Conservation (phyloP, 37 sponge, comb jelly and placozoan species). For the Chondrosia reniformis region DNA sequence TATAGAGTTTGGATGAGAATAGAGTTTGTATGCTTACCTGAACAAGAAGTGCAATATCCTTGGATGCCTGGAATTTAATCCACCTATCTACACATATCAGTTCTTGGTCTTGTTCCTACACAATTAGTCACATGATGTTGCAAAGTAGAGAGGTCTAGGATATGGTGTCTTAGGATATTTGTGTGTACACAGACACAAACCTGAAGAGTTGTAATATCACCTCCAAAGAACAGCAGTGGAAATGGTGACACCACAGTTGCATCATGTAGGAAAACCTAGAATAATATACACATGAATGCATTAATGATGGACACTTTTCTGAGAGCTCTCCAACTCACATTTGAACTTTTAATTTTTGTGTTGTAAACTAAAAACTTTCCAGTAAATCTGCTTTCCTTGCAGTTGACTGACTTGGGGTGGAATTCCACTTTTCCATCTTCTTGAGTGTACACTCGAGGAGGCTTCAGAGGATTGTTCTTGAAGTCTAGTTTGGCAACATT, state of each 20-base stretch:
- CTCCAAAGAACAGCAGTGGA: constrained; percentile 84
- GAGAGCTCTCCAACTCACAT: constrained; percentile 14
- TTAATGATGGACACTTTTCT: neutral
- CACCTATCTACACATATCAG: constrained; percentile 59
- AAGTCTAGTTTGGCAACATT: constrained; percentile 65
- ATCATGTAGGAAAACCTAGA: constrained; percentile 62
- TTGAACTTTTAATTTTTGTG: constrained; percentile 40
- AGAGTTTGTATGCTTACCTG: constrained; percentile 30
- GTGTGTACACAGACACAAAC: constrained; percentile 3
- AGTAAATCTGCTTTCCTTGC: constrained; percentile 22
- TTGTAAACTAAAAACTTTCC: constrained; percentile 68
- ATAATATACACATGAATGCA: neutral
- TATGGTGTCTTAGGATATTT: neutral
- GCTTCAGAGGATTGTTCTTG: constrained; percentile 12
- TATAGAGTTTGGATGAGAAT: neutral
- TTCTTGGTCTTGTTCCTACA: constrained; percentile 48
- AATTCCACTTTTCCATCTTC: constrained; percentile 54
- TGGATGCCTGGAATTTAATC: constrained; percentile 68
- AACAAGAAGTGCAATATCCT: constrained; percentile 50
- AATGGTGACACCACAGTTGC: constrained; percentile 60
- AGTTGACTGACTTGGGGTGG: constrained; percentile 78
- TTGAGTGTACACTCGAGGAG: constrained; percentile 55
- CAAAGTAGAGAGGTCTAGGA: neutral
- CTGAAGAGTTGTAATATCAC: constrained; percentile 39
- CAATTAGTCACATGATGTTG: neutral